phyloP scores from a whole-genome alignment of 2,113 vertebrate genomes.

The Gila orcuttii region DNA sequence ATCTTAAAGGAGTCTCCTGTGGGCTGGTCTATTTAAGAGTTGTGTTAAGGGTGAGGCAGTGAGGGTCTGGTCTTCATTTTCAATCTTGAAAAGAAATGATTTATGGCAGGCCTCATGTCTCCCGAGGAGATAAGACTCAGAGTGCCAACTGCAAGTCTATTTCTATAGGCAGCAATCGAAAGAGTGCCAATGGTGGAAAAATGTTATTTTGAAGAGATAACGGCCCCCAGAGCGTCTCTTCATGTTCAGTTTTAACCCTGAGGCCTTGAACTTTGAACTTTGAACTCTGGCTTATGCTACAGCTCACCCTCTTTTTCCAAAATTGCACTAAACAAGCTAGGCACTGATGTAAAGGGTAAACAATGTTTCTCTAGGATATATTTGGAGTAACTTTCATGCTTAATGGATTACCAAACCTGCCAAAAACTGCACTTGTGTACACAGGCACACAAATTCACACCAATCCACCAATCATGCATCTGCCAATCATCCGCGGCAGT shows the following conservation, averaged over 20 bases:
- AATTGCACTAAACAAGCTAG: constrained; percentile 14
- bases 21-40: constrained; percentile 18
- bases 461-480: constrained; percentile 31
- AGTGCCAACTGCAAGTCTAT: constrained; percentile 47
- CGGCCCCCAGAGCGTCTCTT: constrained; percentile 49
- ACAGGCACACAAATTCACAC: neutral
- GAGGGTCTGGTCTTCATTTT: constrained; percentile 61
- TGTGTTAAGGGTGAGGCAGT: constrained; percentile 23
- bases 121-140: constrained; percentile 63
- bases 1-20: neutral
- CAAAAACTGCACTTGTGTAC: constrained; percentile 17
- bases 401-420: constrained; percentile 1
- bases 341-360: neutral
- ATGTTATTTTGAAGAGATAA: constrained; percentile 57
- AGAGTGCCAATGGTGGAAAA: constrained; percentile 44
- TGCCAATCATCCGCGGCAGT: constrained; percentile 64
- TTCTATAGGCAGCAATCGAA: constrained; percentile 64
- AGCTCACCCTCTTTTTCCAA: neutral
- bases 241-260: constrained; percentile 50
- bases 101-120: constrained; percentile 66
- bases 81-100: constrained; percentile 67
- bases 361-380: neutral
- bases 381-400: neutral
- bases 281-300: constrained; percentile 33
- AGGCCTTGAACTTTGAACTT: constrained; percentile 54